Base-by-base conservation (phyloP, 2,888 invertebrate species). In the Nephrocerus scutellatus region DNA sequence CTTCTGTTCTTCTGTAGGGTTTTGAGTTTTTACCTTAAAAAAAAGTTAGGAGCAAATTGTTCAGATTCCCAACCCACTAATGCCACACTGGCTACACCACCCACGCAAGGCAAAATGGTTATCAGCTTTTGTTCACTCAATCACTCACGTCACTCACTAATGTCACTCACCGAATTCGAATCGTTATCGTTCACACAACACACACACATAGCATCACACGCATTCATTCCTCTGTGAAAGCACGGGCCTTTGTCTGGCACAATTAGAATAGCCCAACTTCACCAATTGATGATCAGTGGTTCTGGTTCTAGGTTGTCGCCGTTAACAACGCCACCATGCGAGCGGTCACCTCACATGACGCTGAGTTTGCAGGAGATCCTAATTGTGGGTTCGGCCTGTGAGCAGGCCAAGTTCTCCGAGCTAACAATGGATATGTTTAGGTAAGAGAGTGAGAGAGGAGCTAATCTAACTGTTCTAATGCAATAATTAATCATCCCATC, bases 321-420 rank as follows among this genome's bases (percentile, higher is more conserved):
- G 22, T 69, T 84, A 52, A 85, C 84, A 50, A 87, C 85, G 47
- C 90, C 91, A 44, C 89, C 88, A 22, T 78, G 91, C 53, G 93
- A 93, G 66, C 82, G 88, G 58, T 81, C 84, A 23, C 79, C 85
- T 46, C 82, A 85, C 55, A 85, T 90, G 82, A 84, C 82, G 60
- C 74, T 93, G 50, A 80, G 83, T 23, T 76, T 96, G 30, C 91
- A 93, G 73, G 95, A 96, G 72, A 90, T 91, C 49, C 74, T 96
- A 41, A 90, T 96, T 50, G 83, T 96, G 41, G 95, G 96, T 41
- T 92, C 92, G 66, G 84, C 86, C 57, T 80, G 84, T 49, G 89
- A 92, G 60, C 95, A 96, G 75, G 88, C 92, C 21, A 93, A 93
- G 70, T 95, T 93, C 71, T 92, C 91, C 51, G 95, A 96, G 69